phyloP scores from a whole-genome alignment of 2,797 vertebrate genomes.

The Pipistrellus kuhlii region DNA sequence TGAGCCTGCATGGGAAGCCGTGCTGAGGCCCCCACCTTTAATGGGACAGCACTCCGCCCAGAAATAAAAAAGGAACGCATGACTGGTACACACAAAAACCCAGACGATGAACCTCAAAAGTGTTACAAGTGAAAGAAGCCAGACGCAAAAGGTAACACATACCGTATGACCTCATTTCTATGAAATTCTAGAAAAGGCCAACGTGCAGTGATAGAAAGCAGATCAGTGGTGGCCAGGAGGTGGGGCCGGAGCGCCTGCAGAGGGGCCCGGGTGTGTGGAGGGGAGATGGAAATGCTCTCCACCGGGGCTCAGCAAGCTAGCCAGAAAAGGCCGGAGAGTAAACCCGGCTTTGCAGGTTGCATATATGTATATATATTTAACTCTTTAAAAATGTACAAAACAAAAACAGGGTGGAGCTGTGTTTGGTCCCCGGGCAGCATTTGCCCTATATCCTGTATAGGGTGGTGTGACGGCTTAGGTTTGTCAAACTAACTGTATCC shows the following conservation, averaged over 20 bases:
- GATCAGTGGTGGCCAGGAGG: neutral
- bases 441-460: neutral
- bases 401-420: neutral
- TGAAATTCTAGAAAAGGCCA: constrained; percentile 35
- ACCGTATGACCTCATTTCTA: neutral
- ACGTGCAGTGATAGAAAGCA: constrained; percentile 38
- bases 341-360: neutral
- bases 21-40: neutral
- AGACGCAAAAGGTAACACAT: constrained; percentile 5
- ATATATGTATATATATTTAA: neutral
- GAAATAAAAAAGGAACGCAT: neutral
- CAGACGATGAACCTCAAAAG: neutral
- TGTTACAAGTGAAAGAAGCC: constrained; percentile 21
- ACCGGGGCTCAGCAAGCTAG: neutral
- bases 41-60: neutral
- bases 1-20: neutral
- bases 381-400: neutral
- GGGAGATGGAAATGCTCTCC: neutral
- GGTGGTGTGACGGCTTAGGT: neutral
- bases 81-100: neutral
- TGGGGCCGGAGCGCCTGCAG: neutral
- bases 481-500: neutral
- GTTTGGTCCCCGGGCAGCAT: neutral
- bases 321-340: neutral
- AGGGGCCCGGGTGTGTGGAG: neutral